These are phyloP conservation scores for Colletes latitarsis DNA, from an alignment of 1,140 invertebrate species.

Conservation along the genomic window DNA sequence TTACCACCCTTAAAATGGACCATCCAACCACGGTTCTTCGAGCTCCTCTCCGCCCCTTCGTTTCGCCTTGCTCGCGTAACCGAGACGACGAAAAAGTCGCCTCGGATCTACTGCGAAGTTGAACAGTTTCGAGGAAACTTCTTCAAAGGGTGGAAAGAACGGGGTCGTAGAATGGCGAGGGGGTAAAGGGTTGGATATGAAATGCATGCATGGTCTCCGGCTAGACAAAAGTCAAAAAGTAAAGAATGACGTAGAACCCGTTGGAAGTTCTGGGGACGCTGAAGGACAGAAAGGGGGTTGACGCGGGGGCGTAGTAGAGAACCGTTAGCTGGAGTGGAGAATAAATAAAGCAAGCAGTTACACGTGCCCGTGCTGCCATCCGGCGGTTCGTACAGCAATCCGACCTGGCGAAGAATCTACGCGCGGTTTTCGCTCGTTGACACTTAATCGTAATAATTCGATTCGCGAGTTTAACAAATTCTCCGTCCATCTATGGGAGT, in stretches of 20 bases:
- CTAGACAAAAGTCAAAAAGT: slow-evolving; percentile 33
- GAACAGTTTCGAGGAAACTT: slow-evolving; percentile 25
- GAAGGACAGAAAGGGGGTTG: too few relatives aligned
- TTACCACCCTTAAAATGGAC: slow-evolving; percentile 57
- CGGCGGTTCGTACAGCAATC: slow-evolving; percentile 37
- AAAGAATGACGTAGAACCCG: slow-evolving; percentile 8
- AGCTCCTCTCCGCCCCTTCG: neutral
- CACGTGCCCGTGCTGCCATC: slow-evolving; percentile 69
- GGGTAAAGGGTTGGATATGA: neutral
- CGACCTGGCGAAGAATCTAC: too few relatives aligned
- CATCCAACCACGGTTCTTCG: slow-evolving; percentile 1
- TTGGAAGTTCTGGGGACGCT: neutral
- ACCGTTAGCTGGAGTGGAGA: slow-evolving; percentile 15
- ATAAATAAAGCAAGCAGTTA: slow-evolving; percentile 48
- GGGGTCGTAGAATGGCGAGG: neutral
- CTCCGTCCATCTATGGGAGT: neutral
- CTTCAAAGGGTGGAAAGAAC: neutral
- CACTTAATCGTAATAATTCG: neutral
- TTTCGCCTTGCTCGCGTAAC: neutral
- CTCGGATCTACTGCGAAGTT: slow-evolving; percentile 52
- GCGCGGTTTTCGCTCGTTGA: slow-evolving; percentile 6
- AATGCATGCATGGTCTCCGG: neutral
- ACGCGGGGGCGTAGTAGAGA: neutral
- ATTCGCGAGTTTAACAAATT: neutral
- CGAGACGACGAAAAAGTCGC: slow-evolving; percentile 45